Evolutionary conservation across 2,888 invertebrate genomes (phyloP).

Genomic region (Allacma fusca): DNA sequence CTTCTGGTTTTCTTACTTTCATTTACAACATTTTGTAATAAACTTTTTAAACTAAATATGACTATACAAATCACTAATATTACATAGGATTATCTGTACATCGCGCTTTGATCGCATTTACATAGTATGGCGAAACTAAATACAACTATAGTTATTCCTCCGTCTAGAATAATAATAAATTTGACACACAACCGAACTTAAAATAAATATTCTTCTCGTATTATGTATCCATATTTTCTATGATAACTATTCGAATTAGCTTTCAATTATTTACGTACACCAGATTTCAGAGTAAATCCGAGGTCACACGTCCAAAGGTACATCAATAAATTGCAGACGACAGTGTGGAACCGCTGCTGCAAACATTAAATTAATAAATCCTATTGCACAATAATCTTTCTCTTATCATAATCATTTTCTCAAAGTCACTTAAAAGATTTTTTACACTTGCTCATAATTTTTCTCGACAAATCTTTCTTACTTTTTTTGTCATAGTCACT

Average conservation of each 20-base stretch:
- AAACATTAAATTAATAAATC: neutral
- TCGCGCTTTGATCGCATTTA: too few species aligned
- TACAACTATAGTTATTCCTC: too few species aligned
- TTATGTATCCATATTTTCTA: neutral
- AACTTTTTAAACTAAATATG: too few species aligned
- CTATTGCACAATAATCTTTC: neutral
- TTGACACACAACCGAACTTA: slow-evolving; percentile 7
- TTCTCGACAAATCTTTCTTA: neutral
- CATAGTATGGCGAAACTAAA: too few species aligned
- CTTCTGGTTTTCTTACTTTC: too few species aligned
- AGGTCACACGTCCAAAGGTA: slow-evolving; percentile 1
- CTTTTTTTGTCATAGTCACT: neutral
- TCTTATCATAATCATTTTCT: neutral
- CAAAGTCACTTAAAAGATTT: neutral
- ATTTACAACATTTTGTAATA: too few species aligned
- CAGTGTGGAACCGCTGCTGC: neutral
- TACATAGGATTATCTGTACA: too few species aligned
- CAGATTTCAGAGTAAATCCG: neutral
- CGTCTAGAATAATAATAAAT: neutral
- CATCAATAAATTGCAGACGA: neutral
- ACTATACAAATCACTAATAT: too few species aligned
- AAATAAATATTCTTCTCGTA: slow-evolving; percentile 6
- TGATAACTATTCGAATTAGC: neutral
- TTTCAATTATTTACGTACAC: neutral
- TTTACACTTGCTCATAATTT: neutral